Percentiles rank a stretch among this genome's conserved stretches.
Conservation (phyloP, 2,888 invertebrate species). For the Thyatira batis region DNA sequence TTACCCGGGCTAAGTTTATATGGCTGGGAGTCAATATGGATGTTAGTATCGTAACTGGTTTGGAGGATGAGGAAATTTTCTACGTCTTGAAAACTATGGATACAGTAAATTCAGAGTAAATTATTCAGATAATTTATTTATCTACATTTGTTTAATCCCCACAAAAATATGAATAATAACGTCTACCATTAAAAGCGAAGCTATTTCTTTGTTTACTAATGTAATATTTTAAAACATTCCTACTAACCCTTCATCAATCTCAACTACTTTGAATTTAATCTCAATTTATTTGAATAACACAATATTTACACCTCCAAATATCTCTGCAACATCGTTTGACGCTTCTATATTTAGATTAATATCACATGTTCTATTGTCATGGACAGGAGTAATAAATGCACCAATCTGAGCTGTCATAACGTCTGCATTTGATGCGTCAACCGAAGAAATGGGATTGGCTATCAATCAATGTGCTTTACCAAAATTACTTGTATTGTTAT, state of each 20-base stretch:
- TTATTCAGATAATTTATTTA: too few relatives aligned
- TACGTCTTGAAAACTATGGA: too few relatives aligned
- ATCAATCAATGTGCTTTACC: constrained; percentile 70
- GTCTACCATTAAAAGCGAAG: not conserved
- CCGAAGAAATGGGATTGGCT: constrained; percentile 53
- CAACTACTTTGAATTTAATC: constrained; percentile 19
- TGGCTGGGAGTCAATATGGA: not conserved
- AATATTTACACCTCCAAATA: constrained; percentile 29
- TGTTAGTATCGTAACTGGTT: not conserved
- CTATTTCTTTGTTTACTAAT: constrained; percentile 1
- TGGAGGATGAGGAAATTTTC: not conserved
- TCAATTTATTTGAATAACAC: constrained; percentile 34
- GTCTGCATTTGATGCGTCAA: constrained; percentile 59
- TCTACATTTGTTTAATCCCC: constrained; percentile 5
- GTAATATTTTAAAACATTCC: not conserved
- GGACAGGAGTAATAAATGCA: constrained; percentile 49
- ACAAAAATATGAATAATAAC: constrained; percentile 1
- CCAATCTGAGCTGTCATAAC: constrained; percentile 52
- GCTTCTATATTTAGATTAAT: constrained; percentile 46
- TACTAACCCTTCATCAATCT: constrained; percentile 26
- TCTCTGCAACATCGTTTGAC: constrained; percentile 16
- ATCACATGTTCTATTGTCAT: constrained; percentile 50
- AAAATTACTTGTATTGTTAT: constrained; percentile 77
- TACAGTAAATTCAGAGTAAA: too few relatives aligned
- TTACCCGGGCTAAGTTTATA: constrained; percentile 12